Evolutionary conservation across 2,888 invertebrate genomes (phyloP), one percentile per base, ranked within the genome.

Genomic region (Drosophila ezoana): DNA sequence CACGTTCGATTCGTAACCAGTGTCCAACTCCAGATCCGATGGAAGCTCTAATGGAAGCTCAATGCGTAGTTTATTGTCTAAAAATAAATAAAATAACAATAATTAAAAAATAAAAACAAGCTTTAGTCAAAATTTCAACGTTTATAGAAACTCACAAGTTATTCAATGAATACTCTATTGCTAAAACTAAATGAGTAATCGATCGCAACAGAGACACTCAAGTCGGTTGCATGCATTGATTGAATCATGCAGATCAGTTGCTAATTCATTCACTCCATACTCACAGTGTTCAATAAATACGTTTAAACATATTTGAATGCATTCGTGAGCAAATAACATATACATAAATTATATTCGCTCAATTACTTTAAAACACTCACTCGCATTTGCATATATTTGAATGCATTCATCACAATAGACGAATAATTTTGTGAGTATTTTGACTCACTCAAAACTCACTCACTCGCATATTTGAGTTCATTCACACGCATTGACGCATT

Each of bases 31-130:
- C 51, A 51, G 28, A 18, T 32, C 33, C 52, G 14, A 51, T 33
- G 58, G 58, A 51, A 58, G 58, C 52, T 33, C 58, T 40, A 49
- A 49, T 0, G 58, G 52, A 58, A 58, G 58, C 52, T 33, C 41
- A 28, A n/a, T 48, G 10, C 35, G 56, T 47, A 16, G 13, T 6
- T 23, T 23, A 23, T 16, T 20, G 23, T 35, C 56, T 56, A 10
- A 1, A 47, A 16, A 0, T 11, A 28, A 28, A 28, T 28, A 13
- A 4, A 9, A 11, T 28, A 28, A n/a, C 20, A 20, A 14, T 20
- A 1, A 16, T 1, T 3, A 11, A 16, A 32, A 35, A 28, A n/a
- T 28, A 14, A 14, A 28, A 14, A 23, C n/a, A 44, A 23, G 40
- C 14, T 40, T 40, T 16, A 10, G 40, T 14, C 10, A 16, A 16